These are phyloP conservation scores for Hanleya hanleyi DNA, from an alignment of 2,888 invertebrate species.

Conservation along the genomic window DNA sequence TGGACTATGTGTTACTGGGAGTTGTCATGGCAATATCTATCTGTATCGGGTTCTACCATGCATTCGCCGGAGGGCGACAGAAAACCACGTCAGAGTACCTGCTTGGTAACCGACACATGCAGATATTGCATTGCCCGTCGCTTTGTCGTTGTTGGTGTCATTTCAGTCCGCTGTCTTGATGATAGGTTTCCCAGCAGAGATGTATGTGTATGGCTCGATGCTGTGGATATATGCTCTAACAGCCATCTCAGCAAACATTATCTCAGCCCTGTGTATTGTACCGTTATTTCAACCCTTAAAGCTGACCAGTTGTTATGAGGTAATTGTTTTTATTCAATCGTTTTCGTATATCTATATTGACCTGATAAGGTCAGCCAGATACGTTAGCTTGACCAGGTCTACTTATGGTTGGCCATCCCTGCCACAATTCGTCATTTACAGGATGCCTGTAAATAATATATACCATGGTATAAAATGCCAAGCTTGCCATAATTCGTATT, in stretches of 20 bases:
- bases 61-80: background rate
- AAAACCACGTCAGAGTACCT: conserved; percentile 4
- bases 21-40: background rate
- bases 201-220: conserved; percentile 2
- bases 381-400: no score
- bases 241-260: background rate
- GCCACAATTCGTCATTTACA: no score
- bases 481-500: no score
- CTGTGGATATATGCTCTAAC: background rate
- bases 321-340: no score
- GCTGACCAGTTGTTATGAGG: conserved; percentile 7
- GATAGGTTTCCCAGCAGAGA: conserved; percentile 8
- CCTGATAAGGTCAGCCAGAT: no score
- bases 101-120: conserved; percentile 6
- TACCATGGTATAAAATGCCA: no score
- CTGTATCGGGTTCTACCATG: background rate
- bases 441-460: no score
- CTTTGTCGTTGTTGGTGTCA: conserved; percentile 4
- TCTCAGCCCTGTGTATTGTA: background rate
- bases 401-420: no score
- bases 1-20: conserved; percentile 1
- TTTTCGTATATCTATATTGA: no score
- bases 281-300: conserved; percentile 2
- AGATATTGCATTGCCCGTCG: background rate
- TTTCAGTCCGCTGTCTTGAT: conserved; percentile 9